phyloP scores from a whole-genome alignment of 2,888 invertebrate species.

The Diarsia mendica region DNA sequence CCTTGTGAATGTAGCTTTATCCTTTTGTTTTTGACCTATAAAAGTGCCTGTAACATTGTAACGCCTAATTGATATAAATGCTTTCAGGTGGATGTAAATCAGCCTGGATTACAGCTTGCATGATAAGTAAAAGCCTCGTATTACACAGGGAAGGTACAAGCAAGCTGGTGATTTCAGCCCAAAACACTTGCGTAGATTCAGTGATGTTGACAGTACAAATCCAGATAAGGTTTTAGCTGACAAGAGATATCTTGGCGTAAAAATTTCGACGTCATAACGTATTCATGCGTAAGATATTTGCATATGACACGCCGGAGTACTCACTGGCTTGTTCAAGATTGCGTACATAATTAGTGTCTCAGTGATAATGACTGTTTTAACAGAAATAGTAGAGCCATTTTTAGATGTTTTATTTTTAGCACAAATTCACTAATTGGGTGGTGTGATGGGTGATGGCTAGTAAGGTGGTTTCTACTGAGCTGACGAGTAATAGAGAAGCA shows the following conservation, averaged over 20 bases:
- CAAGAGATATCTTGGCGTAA: conserved; percentile 15
- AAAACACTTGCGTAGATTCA: background rate
- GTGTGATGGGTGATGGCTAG: background rate
- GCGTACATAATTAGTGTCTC: conserved; percentile 4
- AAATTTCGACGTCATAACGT: conserved; percentile 20
- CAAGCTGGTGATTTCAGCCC: too few species aligned
- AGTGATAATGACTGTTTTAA: conserved; percentile 9
- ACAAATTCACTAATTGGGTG: background rate
- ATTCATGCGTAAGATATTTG: conserved; percentile 38
- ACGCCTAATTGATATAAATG: too few species aligned
- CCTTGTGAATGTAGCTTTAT: too few species aligned
- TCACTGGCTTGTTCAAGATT: conserved; percentile 7
- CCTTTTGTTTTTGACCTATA: too few species aligned
- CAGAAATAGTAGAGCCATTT: background rate
- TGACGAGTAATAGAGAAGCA: background rate
- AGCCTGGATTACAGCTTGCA: background rate
- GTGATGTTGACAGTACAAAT: background rate
- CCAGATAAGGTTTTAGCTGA: background rate
- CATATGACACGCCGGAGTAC: conserved; percentile 5
- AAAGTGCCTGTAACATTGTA: too few species aligned
- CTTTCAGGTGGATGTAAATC: background rate
- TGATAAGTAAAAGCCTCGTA: background rate
- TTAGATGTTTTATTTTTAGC: conserved; percentile 17
- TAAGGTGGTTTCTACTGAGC: background rate
- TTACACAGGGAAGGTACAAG: background rate